Conservation (phyloP, 2,797 vertebrate species). For the Onychomys torridus region DNA sequence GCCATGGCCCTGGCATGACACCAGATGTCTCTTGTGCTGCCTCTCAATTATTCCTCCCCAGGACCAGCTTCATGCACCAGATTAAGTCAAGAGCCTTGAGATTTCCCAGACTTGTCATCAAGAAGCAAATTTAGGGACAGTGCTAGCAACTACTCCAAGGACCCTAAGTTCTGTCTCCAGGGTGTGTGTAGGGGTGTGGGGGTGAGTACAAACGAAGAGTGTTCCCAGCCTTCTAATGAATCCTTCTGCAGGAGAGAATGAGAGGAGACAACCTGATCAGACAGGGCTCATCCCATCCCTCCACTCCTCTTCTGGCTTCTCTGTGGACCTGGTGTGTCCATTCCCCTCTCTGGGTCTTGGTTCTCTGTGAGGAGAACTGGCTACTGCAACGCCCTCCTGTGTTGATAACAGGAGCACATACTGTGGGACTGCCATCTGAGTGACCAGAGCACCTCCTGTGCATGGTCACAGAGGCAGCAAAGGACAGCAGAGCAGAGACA, state of each 20-base stretch:
- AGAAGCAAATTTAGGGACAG: accelerated
- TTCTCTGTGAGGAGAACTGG: accelerated
- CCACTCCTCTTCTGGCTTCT: background rate
- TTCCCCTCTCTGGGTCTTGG: background rate
- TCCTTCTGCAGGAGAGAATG: background rate
- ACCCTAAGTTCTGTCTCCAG: background rate
- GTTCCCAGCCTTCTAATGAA: background rate
- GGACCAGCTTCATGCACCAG: accelerated
- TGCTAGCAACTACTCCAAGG: background rate
- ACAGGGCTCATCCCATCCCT: background rate
- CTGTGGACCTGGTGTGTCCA: background rate
- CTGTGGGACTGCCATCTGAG: accelerated
- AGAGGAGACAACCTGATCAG: background rate
- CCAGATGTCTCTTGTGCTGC: background rate
- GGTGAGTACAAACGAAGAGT: background rate
- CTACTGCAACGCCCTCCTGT: too few relatives aligned
- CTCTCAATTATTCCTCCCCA: background rate
- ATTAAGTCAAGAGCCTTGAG: accelerated
- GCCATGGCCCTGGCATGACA: background rate
- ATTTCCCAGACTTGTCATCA: background rate
- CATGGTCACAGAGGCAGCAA: accelerated
- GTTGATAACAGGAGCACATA: background rate
- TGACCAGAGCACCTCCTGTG: background rate
- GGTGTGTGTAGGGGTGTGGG: accelerated
- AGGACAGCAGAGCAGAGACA: background rate